Base-by-base conservation (phyloP, 1,140 invertebrate genomes). In the Limonius californicus region DNA sequence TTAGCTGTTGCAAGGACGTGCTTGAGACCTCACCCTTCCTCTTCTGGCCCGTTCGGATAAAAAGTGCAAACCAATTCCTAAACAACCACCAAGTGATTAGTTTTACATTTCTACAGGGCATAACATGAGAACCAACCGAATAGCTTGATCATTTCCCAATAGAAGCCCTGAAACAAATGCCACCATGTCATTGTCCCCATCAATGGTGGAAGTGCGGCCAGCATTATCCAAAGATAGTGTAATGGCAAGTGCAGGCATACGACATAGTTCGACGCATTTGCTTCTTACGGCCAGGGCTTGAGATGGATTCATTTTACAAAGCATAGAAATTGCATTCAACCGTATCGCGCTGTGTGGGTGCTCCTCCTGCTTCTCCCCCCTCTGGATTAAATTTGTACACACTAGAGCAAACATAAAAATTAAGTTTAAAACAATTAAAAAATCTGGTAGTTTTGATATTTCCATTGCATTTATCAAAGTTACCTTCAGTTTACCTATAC, bases 151-250 rank as follows among this genome's bases (percentile, higher is more conserved):
- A 73, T 89, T 94, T 14, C 95, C 94, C 23, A 97, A 80, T 57
- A 98, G 79, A 30, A 98, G 79, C 7, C 95, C 94, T 54, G 92
- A 95, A 18, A 97, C 84, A 79, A 97, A 98, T 9, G 94, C 88
- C 8, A 97, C 81, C 65, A 81, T 81, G 63, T 83, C 82, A 19
- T 78, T 78, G 35, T 82, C 78, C 4, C 63, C 59, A 30, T 71
- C 66, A 19, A 20, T 39, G 30, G 15, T 32, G 12, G 3, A 16
- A 30, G 54, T 53, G 27, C 56, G 39, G 19, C 60, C 65, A 27
- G 39, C 79, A 67, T 78, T 75, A 68, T 85, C 85, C 8, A 92
- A 74, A 43, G 91, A 94, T 16, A 95, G 76, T 53, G 85, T 84
- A 14, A 97, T 87, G 8, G 91, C 87, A 15, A 97, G 76, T 1